phyloP scores from a whole-genome alignment of 2,888 invertebrate genomes.

The Spodoptera exigua region DNA sequence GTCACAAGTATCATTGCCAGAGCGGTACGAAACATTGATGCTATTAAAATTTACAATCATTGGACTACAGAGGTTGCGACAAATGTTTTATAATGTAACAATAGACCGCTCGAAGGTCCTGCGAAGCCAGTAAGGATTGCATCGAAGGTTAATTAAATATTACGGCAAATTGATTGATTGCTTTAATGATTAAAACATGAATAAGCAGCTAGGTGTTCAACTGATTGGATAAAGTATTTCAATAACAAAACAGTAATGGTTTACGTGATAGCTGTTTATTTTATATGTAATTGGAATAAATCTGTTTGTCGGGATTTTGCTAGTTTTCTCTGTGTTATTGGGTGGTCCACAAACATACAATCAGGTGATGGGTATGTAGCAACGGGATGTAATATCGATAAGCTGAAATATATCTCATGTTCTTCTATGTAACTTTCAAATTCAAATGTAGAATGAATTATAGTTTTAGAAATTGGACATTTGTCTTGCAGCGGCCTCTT shows the following conservation, averaged over 20 bases:
- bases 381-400: no score
- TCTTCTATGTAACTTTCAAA: no score
- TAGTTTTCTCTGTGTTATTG: not conserved
- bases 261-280: constrained; percentile 21
- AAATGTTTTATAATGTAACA: constrained; percentile 43
- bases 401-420: no score
- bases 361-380: no score
- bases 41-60: constrained; percentile 16
- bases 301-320: not conserved
- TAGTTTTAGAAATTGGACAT: no score
- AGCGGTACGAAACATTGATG: not conserved
- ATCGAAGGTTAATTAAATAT: constrained; percentile 54
- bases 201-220: constrained; percentile 30
- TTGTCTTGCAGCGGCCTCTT: no score
- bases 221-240: constrained; percentile 20
- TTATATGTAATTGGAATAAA: constrained; percentile 14
- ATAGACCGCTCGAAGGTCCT: constrained; percentile 48
- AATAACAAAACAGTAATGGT: constrained; percentile 14
- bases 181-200: constrained; percentile 43
- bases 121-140: constrained; percentile 49
- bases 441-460: no score
- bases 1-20: not conserved
- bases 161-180: constrained; percentile 46
- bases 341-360: no score
- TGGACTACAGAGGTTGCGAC: constrained; percentile 29